phyloP scores from a whole-genome alignment of 2,888 invertebrate species.

The Acrocyrtus sp. region DNA sequence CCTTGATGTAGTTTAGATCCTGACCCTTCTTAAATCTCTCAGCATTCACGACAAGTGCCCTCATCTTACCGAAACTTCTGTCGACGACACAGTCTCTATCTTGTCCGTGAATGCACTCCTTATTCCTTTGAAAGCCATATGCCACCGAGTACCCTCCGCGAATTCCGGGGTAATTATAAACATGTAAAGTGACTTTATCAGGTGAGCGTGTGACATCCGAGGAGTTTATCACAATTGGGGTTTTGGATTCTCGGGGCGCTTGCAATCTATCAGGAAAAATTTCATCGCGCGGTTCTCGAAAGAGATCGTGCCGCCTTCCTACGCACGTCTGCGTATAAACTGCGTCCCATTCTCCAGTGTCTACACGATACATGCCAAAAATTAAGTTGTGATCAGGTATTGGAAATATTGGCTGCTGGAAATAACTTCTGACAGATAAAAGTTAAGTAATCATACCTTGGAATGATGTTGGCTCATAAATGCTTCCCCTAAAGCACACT shows the following conservation, averaged over 20 bases:
- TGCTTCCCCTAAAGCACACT: not conserved
- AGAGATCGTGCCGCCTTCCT: not conserved
- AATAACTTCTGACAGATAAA: no score
- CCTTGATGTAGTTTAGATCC: slow-evolving; percentile 14
- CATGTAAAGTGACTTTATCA: slow-evolving; percentile 3
- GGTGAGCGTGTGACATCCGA: not conserved
- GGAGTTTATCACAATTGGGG: not conserved
- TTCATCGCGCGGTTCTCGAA: not conserved
- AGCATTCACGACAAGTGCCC: slow-evolving; percentile 26
- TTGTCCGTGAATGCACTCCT: slow-evolving; percentile 26
- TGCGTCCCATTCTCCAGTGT: not conserved
- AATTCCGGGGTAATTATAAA: slow-evolving; percentile 14
- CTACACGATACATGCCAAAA: no score
- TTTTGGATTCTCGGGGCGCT: not conserved
- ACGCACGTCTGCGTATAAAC: not conserved
- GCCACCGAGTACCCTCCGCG: slow-evolving; percentile 12
- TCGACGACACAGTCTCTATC: slow-evolving; percentile 9
- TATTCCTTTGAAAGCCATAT: slow-evolving; percentile 38
- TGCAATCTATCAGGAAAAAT: not conserved
- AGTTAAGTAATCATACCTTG: no score
- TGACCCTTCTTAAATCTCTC: slow-evolving; percentile 1
- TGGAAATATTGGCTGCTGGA: no score
- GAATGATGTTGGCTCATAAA: not conserved
- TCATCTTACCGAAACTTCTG: slow-evolving; percentile 11
- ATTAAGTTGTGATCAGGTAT: no score